Percentiles rank a stretch among this genome's conserved stretches.
phyloP scores from a whole-genome alignment of 2,888 invertebrate species.

The Brachylomia viminalis region DNA sequence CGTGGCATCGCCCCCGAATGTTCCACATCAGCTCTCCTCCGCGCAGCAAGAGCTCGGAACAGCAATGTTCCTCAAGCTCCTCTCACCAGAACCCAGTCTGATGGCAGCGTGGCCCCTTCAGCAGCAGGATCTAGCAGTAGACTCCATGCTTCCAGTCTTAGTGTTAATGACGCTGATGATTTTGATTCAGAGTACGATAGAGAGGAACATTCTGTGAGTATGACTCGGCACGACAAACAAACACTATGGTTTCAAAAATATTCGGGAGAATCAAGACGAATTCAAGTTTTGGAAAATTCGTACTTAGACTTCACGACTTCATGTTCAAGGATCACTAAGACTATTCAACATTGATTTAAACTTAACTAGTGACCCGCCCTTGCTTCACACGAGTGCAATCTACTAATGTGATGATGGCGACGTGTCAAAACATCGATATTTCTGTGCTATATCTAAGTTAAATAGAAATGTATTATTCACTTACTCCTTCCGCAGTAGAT shows the following conservation, averaged over 20 bases:
- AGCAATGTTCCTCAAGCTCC: slow-evolving; percentile 78
- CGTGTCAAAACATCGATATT: not conserved
- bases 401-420: not conserved
- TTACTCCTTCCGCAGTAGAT: not conserved
- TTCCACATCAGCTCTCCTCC: slow-evolving; percentile 95
- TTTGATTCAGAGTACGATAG: slow-evolving; percentile 90
- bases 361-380: not conserved
- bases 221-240: not conserved
- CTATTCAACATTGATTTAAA: not conserved
- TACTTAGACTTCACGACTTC: not conserved
- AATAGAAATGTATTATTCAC: not conserved
- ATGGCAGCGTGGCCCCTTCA: slow-evolving; percentile 93
- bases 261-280: not conserved
- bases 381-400: not conserved
- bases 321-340: not conserved
- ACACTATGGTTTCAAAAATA: not conserved
- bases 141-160: slow-evolving; percentile 93
- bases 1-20: slow-evolving; percentile 96
- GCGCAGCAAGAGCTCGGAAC: slow-evolving; percentile 82
- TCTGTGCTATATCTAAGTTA: not conserved
- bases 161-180: slow-evolving; percentile 93
- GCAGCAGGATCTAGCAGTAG: slow-evolving; percentile 91
- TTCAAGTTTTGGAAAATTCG: not conserved
- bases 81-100: slow-evolving; percentile 94
- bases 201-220: slow-evolving; percentile 82